phyloP scores from a whole-genome alignment of 2,113 vertebrate genomes.

The Cairina moschata region DNA sequence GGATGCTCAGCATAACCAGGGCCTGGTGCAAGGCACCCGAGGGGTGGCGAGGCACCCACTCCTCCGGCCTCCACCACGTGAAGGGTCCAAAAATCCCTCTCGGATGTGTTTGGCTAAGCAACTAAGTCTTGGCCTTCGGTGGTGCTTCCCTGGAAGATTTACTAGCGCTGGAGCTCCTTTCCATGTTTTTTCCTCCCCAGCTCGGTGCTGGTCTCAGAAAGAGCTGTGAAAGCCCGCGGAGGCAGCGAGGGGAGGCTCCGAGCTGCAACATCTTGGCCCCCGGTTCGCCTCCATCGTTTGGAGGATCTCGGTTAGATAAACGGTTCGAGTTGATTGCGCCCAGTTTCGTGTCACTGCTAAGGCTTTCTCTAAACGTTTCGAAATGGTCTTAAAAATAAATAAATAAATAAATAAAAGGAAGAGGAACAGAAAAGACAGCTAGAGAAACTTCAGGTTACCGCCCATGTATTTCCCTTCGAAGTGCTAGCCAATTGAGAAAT shows the following conservation, averaged over 20 bases:
- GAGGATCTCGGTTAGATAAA: background rate
- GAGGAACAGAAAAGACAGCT: background rate
- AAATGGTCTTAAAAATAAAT: background rate
- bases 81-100: background rate
- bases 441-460: background rate
- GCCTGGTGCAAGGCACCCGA: background rate
- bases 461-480: slow-evolving; percentile 45
- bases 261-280: background rate
- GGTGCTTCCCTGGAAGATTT: background rate
- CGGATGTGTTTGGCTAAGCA: background rate
- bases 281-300: background rate
- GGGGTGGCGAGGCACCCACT: background rate
- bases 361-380: background rate
- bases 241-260: background rate
- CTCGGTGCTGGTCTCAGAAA: background rate
- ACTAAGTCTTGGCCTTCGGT: background rate
- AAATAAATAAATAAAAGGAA: background rate
- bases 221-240: background rate
- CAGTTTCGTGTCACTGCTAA: background rate
- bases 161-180: background rate
- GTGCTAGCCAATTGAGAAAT: slow-evolving; percentile 59
- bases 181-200: background rate
- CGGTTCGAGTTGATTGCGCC: background rate
- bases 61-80: rapidly evolving
- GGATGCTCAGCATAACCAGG: background rate